Conservation (phyloP, 2,113 vertebrate genomes). For the Chloropsis hardwickii region DNA sequence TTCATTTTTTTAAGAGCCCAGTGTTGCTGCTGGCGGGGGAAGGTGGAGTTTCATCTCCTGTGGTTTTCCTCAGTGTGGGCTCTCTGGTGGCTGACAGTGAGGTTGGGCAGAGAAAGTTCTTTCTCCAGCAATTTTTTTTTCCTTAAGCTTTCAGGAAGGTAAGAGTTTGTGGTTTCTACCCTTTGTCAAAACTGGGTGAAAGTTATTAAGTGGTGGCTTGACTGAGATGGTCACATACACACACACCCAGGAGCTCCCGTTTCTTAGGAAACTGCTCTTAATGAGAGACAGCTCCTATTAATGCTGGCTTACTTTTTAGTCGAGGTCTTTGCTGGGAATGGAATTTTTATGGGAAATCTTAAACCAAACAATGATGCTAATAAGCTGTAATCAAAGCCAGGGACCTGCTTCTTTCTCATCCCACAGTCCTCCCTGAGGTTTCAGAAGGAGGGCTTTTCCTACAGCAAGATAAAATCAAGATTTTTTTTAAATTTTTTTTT, state of each 20-base stretch:
- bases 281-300: background rate
- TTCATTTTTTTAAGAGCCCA: background rate
- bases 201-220: background rate
- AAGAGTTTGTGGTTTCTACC: background rate
- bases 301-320: background rate
- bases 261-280: background rate
- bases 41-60: background rate
- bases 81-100: background rate
- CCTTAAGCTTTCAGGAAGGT: background rate
- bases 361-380: constrained; percentile 10
- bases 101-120: background rate
- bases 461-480: background rate
- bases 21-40: background rate
- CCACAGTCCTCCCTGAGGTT: background rate
- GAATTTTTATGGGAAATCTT: constrained; percentile 40
- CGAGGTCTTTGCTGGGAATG: background rate
- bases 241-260: background rate
- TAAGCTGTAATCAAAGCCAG: constrained; percentile 33
- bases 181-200: background rate
- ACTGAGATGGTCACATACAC: background rate
- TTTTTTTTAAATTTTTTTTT: no score
- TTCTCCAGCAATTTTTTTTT: background rate
- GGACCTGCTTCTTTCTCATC: background rate
- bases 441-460: background rate
- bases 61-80: background rate